Base-by-base conservation (phyloP, 2,888 invertebrate genomes). In the Teinopalpus imperialis region DNA sequence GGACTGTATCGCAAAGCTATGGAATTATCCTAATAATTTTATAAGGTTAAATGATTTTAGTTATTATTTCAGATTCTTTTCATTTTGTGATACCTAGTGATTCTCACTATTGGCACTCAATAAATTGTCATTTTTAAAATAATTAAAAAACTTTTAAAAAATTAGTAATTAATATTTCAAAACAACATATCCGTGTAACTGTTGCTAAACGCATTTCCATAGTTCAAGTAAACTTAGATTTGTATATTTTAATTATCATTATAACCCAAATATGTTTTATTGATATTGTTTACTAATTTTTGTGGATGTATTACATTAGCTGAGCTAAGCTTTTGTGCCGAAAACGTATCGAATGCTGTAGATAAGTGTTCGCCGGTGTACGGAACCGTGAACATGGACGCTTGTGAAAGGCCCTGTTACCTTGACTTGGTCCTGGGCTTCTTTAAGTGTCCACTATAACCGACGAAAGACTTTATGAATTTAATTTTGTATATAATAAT, bases 401-500 rank as follows among this genome's bases (percentile, higher is more conserved):
- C 35, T 30, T 20, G 13, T 4, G 6, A 10, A 18, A 21, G 16
- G 7, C 21, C 20, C 39, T 6, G 29, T 39, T 21, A 31, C 8
- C 20, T 13, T n/a, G 32, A 13, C 26, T 27, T 53, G 61, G 61
- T 51, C 67, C 65, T 64, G 66, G 69, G 75, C 75, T 74, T 74
- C 69, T 69, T 71, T 71, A 68, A 74, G 70, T 78, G 78, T 77
- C 74, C 69, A 76, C 79, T 77, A 73, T 74, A 69, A 77, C 74
- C 71, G 81, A 80, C 78, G 76, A 81, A 83, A 82, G 76, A 85
- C 82, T 64, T 58, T 80, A 77, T 72, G 74, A 74, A 83, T 77
- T 81, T 83, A 76, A 83, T 81, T 78, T 80, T 87, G 85, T 87
- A 85, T 68, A 86, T 85, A 86, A 70, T 82, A 81, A 71, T 71